These are phyloP conservation scores for Drosophila quasianomalipes DNA, from an alignment of 2,888 invertebrate genomes.

Conservation along the genomic window DNA sequence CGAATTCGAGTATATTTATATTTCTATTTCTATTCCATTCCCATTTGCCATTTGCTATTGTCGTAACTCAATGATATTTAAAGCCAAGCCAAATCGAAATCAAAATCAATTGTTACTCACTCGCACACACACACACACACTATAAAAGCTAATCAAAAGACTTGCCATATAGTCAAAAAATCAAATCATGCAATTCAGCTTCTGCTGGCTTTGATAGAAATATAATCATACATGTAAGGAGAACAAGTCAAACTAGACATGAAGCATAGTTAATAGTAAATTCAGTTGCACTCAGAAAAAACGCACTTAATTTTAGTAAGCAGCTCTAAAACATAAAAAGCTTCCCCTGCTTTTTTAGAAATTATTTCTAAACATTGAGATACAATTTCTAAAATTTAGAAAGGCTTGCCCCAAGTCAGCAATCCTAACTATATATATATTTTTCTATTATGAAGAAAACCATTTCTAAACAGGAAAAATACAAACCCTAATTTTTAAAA, in stretches of 20 bases:
- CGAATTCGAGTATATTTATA: constrained; percentile 9
- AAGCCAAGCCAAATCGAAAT: constrained; percentile 58
- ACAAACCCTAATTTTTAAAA: background rate
- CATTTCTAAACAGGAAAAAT: background rate
- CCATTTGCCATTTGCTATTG: constrained; percentile 58
- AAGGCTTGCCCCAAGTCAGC: too few relatives aligned
- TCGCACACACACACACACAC: constrained; percentile 20
- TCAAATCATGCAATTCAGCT: constrained; percentile 14
- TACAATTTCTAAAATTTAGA: background rate
- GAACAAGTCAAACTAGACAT: constrained; percentile 18
- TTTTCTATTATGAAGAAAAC: background rate
- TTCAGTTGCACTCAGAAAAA: background rate
- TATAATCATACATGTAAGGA: constrained; percentile 57
- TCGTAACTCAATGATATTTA: constrained; percentile 69
- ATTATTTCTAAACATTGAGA: background rate
- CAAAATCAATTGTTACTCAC: constrained; percentile 69
- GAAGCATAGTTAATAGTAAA: constrained; percentile 15
- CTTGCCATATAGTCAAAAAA: constrained; percentile 1
- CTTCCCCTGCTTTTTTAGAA: too few relatives aligned
- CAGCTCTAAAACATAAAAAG: background rate
- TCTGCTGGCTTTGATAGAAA: constrained; percentile 57
- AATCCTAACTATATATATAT: background rate
- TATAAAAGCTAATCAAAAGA: constrained; percentile 13
- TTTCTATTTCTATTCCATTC: constrained; percentile 36
- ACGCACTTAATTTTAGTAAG: background rate